Conservation (phyloP, 37 sponge, comb jelly and placozoan species). For the Ephydatia muelleri region DNA sequence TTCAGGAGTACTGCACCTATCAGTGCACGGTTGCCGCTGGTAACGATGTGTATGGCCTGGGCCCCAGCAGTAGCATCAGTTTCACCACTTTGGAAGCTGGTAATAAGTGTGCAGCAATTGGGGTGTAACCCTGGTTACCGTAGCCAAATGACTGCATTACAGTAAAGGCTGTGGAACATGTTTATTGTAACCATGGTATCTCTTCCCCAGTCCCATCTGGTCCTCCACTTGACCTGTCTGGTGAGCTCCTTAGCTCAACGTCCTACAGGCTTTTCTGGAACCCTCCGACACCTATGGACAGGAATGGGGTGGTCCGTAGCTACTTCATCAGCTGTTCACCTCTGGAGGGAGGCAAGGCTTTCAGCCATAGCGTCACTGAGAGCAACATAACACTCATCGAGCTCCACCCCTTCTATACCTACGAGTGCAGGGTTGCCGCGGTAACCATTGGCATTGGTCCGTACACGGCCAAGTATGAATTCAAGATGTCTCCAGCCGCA, state of each 20-base stretch:
- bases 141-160: neutral
- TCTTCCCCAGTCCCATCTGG: slow-evolving; percentile 34
- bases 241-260: neutral
- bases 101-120: too few species aligned
- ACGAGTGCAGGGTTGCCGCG: slow-evolving; percentile 37
- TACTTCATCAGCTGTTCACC: slow-evolving; percentile 17
- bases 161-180: neutral
- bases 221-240: neutral
- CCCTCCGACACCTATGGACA: neutral
- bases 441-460: slow-evolving; percentile 42
- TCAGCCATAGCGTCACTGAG: neutral
- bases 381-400: neutral
- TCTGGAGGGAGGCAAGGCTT: slow-evolving; percentile 4
- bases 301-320: slow-evolving; percentile 39
- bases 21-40: slow-evolving; percentile 13
- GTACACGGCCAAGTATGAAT: neutral
- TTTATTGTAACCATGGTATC: neutral
- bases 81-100: slow-evolving; percentile 24
- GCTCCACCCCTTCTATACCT: slow-evolving; percentile 49
- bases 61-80: slow-evolving; percentile 8
- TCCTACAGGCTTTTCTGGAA: slow-evolving; percentile 23
- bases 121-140: neutral
- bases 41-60: slow-evolving; percentile 2
- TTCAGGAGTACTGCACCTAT: slow-evolving; percentile 32
- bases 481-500: neutral